Evolutionary conservation across 2,797 vertebrate genomes (phyloP), one percentile per base, ranked within the genome.

Genomic region (Takifugu rubripes): DNA sequence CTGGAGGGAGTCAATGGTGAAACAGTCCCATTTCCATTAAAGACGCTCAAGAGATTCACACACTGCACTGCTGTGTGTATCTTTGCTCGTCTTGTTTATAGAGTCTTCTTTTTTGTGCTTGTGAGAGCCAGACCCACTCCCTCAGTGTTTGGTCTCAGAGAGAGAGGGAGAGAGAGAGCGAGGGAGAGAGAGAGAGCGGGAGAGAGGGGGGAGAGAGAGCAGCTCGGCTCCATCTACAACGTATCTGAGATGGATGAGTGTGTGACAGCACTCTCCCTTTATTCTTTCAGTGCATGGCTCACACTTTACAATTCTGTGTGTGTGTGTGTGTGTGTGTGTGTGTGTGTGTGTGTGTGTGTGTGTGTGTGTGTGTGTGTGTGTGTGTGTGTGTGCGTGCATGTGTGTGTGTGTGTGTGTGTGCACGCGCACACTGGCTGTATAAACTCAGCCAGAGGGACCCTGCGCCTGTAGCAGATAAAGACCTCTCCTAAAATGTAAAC

Each of bases 401-500:
- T 58, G 73, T 62, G 68, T 46, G 56, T 57, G 63, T 61, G 60
- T 52, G 64, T 59, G 56, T 56, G 33, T 49, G 60, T 59, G 61
- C 50, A 69, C 59, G 65, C 58, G 72, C 29, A 16, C 65, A 64
- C 68, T 81, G 52, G 71, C 76, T 89, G 75, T 91, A 82, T 90
- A 90, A 89, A 91, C 90, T 90, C 82, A 87, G 77, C 70, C 82
- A 77, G 84, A 83, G 88, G 77, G 79, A 89, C 85, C 82, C 73
- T 83, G 85, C 84, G 84, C 85, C 70, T 76, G 64, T 73, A 72
- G 66, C 75, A 90, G 91, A 91, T 92, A 91, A 91, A 91, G 86
- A 90, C 88, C 85, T 87, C 86, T 89, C 78, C 79, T 75, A 77
- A 78, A 92, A 91, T 88, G 86, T 92, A 92, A 92, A 92, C 91